phyloP scores from a whole-genome alignment of 2,113 vertebrate species.

The Pseudopipra pipra region DNA sequence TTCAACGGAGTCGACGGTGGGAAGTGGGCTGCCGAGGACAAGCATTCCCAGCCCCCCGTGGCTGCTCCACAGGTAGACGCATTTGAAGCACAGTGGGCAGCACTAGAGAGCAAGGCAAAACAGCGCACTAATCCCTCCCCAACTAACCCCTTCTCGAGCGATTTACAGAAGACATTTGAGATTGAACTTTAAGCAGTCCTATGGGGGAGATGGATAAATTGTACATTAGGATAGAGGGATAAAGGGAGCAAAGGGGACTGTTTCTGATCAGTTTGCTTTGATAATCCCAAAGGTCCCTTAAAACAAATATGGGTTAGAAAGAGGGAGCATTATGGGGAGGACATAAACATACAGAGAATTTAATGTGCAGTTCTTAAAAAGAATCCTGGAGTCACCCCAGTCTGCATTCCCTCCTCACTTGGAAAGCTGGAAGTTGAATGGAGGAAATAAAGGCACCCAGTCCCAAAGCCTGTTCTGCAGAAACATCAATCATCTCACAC shows the following conservation, averaged over 20 bases:
- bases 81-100: constrained; percentile 97
- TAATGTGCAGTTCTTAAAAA: constrained; percentile 9
- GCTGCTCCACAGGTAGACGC: constrained; percentile 79
- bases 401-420: constrained; percentile 14
- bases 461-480: constrained; percentile 63
- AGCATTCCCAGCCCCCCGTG: constrained; percentile 43
- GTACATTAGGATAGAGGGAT: constrained; percentile 48
- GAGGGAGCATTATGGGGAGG: background rate
- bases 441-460: constrained; percentile 15
- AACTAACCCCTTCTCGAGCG: constrained; percentile 97
- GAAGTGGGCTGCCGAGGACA: constrained; percentile 79
- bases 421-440: constrained; percentile 57
- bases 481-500: constrained; percentile 32
- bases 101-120: constrained; percentile 88
- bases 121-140: constrained; percentile 93
- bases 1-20: constrained; percentile 85
- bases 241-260: constrained; percentile 49
- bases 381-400: background rate
- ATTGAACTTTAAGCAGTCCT: constrained; percentile 88
- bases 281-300: constrained; percentile 67
- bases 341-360: constrained; percentile 2
- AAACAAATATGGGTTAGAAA: constrained; percentile 34
- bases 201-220: background rate
- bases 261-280: constrained; percentile 57
- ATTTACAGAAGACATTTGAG: constrained; percentile 98